These are phyloP conservation scores for Scelioninae gen. 2 DNA, from an alignment of 2,888 invertebrate species.

Conservation along the genomic window DNA sequence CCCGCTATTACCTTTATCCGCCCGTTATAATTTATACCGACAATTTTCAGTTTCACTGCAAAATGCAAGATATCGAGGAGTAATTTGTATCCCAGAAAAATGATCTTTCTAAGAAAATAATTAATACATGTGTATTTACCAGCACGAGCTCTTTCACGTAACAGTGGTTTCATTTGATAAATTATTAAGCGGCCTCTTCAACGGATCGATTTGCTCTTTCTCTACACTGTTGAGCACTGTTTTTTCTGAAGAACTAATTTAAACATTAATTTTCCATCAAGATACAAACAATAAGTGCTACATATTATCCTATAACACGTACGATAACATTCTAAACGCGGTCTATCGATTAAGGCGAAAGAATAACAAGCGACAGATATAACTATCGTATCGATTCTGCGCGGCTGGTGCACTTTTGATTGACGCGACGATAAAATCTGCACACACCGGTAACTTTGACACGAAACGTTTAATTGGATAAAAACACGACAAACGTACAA, in stretches of 20 bases:
- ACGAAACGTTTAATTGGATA: neutral
- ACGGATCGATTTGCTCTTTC: conserved; percentile 11
- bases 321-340: neutral
- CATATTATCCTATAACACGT: neutral
- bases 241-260: conserved; percentile 10
- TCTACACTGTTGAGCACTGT: neutral
- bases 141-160: neutral
- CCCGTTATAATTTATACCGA: no score
- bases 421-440: conserved; percentile 21
- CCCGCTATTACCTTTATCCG: no score
- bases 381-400: conserved; percentile 8
- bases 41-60: no score
- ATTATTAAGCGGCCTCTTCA: neutral
- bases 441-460: conserved; percentile 4
- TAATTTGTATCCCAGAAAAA: no score
- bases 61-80: no score
- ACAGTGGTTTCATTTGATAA: neutral
- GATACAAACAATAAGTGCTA: conserved; percentile 1
- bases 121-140: neutral
- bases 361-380: conserved; percentile 5
- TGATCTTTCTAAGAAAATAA: neutral
- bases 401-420: conserved; percentile 20
- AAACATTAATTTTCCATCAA: conserved; percentile 11
- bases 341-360: neutral
- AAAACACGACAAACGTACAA: neutral